Evolutionary conservation across 2,888 invertebrate genomes (phyloP).

Genomic region (Schizotus pectinicornis): DNA sequence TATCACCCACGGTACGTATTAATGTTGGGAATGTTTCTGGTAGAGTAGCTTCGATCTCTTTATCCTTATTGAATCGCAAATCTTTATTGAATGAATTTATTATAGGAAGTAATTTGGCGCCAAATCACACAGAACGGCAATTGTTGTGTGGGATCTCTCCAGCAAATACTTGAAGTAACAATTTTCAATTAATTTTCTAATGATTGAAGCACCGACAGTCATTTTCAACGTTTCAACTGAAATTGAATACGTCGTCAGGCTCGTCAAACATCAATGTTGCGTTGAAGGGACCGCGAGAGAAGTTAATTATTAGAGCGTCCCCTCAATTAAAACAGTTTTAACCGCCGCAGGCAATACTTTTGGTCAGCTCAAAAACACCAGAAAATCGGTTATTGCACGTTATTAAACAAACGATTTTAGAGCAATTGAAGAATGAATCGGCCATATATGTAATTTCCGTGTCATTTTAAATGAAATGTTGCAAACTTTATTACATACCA

Average conservation of each 20-base stretch:
- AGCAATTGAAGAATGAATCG: too few relatives aligned
- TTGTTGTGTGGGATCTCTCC: constrained; percentile 9
- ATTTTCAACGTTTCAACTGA: not conserved
- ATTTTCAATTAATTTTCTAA: constrained; percentile 9
- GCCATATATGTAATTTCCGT: too few relatives aligned
- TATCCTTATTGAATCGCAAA: constrained; percentile 12
- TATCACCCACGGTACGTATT: constrained; percentile 9
- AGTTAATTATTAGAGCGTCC: too few relatives aligned
- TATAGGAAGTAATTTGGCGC: constrained; percentile 15
- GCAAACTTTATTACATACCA: not conserved
- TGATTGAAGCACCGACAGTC: not conserved
- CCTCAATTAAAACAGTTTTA: too few relatives aligned
- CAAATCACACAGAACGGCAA: constrained; percentile 7
- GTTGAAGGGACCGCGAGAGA: too few relatives aligned
- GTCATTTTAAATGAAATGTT: too few relatives aligned
- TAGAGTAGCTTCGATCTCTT: constrained; percentile 14
- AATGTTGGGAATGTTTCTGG: constrained; percentile 22
- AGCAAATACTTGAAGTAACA: not conserved
- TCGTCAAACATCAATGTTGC: not conserved
- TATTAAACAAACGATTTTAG: too few relatives aligned
- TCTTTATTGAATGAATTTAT: constrained; percentile 18
- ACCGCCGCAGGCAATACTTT: too few relatives aligned
- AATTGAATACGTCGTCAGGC: not conserved
- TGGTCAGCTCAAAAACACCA: too few relatives aligned
- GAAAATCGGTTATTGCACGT: too few relatives aligned